A percentile compares a stretch with the other conserved stretches of the same genome.
Conservation (phyloP, 2,113 vertebrate species). For the Panthera uncia region DNA sequence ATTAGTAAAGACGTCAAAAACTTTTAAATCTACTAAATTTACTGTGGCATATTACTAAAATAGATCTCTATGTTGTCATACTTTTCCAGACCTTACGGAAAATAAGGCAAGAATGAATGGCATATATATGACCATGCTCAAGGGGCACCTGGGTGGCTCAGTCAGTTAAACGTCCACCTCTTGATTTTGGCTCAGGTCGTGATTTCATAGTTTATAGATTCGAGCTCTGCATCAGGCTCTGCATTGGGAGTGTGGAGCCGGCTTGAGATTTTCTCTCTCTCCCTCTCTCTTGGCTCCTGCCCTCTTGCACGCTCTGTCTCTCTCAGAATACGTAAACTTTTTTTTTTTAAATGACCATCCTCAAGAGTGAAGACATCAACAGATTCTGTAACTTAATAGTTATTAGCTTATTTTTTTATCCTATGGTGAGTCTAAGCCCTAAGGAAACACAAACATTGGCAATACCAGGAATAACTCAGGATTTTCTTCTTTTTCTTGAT, state of each 20-base stretch:
- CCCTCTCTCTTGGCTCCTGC: too few relatives aligned
- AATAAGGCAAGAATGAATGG: neutral
- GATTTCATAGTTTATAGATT: too few relatives aligned
- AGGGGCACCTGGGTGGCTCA: too few relatives aligned
- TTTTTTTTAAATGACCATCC: too few relatives aligned
- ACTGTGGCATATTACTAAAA: neutral
- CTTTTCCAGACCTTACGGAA: neutral
- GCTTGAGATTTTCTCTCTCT: too few relatives aligned
- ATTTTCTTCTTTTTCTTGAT: conserved; percentile 71
- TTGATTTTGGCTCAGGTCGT: too few relatives aligned
- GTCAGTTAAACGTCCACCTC: too few relatives aligned
- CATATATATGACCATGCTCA: neutral
- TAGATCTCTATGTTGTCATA: neutral
- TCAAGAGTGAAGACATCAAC: neutral
- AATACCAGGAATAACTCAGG: conserved; percentile 79
- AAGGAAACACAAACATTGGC: conserved; percentile 32
- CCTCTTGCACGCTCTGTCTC: too few relatives aligned
- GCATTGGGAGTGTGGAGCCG: too few relatives aligned
- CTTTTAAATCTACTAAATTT: neutral
- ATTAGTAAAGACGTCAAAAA: neutral
- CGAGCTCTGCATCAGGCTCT: too few relatives aligned
- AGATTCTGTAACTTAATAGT: neutral
- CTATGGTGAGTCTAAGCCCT: neutral
- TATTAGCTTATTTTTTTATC: conserved; percentile 27
- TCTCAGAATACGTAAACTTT: too few relatives aligned